Evolutionary conservation across 2,888 invertebrate genomes (phyloP).

Genomic region (Macroteleia sp.): DNA sequence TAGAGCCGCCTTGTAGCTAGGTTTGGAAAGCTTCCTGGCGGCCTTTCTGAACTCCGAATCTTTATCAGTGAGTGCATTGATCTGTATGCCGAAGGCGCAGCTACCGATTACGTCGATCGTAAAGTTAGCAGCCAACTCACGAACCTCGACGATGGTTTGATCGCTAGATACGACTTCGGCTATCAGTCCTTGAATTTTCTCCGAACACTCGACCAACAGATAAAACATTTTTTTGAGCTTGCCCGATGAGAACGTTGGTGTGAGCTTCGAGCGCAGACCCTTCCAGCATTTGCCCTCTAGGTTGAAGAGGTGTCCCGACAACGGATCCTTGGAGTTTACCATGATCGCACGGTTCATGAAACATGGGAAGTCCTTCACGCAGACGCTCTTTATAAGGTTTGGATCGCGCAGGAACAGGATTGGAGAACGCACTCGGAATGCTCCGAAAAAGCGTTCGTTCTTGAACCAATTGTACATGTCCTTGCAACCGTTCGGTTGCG

Average conservation of each 20-base stretch:
- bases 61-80: constrained; percentile 81
- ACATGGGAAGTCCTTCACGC: constrained; percentile 75
- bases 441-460: constrained; percentile 76
- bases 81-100: constrained; percentile 85
- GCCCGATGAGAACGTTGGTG: constrained; percentile 85
- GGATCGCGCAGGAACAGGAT: constrained; percentile 78
- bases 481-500: constrained; percentile 75
- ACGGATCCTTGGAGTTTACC: constrained; percentile 78
- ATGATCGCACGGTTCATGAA: constrained; percentile 80
- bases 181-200: constrained; percentile 77
- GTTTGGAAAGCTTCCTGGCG: constrained; percentile 79
- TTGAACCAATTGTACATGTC: constrained; percentile 81
- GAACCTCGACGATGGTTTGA: constrained; percentile 77
- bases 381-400: constrained; percentile 76
- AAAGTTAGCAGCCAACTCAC: constrained; percentile 83
- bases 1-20: constrained; percentile 77
- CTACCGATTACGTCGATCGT: constrained; percentile 85
- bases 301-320: constrained; percentile 82
- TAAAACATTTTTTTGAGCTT: constrained; percentile 85
- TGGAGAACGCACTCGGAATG: constrained; percentile 77
- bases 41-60: constrained; percentile 81
- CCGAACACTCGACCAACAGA: constrained; percentile 80
- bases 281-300: constrained; percentile 76
- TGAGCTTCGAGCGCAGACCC: constrained; percentile 81
- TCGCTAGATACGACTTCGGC: constrained; percentile 42